Base-by-base conservation (phyloP, 2,113 vertebrate species). In the Terrapene triunguis region DNA sequence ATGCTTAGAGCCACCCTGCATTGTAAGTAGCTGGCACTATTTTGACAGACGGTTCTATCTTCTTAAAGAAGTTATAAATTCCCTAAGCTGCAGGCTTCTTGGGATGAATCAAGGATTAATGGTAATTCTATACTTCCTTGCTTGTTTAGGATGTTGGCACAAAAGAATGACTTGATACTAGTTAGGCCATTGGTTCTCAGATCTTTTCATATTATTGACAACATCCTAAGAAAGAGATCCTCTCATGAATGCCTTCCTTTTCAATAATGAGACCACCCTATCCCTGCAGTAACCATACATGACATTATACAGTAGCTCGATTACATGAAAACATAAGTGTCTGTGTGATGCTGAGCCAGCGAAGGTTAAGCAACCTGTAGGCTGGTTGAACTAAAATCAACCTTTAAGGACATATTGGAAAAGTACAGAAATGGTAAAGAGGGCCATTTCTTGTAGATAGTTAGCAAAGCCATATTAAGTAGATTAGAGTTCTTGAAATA, bases 21-120 rank as follows among this genome's bases (percentile, higher is more conserved):
- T 8, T 93, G 6, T 91, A 92, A 95, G 85, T 94, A 94, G 90
- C 82, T 89, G 90, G 92, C 78, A 62, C 6, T 86, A 4, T 95
- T 95, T 86, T 84, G 84, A 95, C 96, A 97, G 97, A 97, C 96
- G 96, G 95, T 92, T 96, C 80, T 90, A 57, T 95, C 93, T 95
- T 95, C 96, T 94, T 94, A 91, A 92, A 89, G 85, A 94, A 95
- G 84, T 95, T 95, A 93, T 95, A 84, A 86, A 95, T 95, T 90
- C 94, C 53, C 74, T 97, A 96, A 97, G 65, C 89, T 92, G 83
- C 93, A 90, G 62, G 53, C 72, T 95, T 13, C 69, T 96, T 97
- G 93, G 85, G 95, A 82, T 83, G 95, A 97, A 94, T 90, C 88
- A 94, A 96, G 95, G 93, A 96, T 97, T 97, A 93, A 29, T 89